A percentile compares a stretch with the other conserved stretches of the same genome.
Evolutionary conservation across 2,113 vertebrate genomes (phyloP).

Genomic region (Melozone crissalis): DNA sequence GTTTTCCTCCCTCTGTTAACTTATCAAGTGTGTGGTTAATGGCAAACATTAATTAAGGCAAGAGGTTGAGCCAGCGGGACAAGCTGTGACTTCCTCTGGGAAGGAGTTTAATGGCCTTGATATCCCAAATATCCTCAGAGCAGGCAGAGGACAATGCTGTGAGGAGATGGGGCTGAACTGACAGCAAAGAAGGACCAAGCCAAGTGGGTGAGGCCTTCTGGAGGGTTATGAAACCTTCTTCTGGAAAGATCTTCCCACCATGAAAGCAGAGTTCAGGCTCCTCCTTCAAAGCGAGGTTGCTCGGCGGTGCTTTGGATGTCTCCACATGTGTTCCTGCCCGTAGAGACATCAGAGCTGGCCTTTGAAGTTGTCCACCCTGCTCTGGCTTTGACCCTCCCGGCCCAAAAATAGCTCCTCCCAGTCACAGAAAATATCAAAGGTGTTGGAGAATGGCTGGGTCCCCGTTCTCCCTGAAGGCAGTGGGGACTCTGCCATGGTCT

Average conservation of each 20-base stretch:
- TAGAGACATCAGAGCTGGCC: background rate
- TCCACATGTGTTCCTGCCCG: background rate
- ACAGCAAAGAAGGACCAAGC: background rate
- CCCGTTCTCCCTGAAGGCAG: background rate
- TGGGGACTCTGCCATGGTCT: background rate
- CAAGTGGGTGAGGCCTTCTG: background rate
- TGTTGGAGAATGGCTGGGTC: background rate
- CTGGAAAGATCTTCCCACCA: background rate
- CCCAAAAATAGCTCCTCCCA: slow-evolving; percentile 1
- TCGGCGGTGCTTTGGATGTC: background rate
- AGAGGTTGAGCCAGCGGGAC: background rate
- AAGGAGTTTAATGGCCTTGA: background rate
- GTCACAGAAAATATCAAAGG: slow-evolving; percentile 47
- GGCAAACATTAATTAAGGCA: background rate
- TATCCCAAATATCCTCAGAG: background rate
- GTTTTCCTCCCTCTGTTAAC: background rate
- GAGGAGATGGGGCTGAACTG: background rate
- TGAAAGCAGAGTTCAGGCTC: background rate
- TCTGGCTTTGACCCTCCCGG: slow-evolving; percentile 20
- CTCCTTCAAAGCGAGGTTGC: background rate
- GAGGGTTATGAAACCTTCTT: background rate
- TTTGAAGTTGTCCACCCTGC: slow-evolving; percentile 48
- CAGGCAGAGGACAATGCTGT: background rate
- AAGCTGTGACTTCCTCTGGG: background rate
- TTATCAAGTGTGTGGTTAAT: background rate